Evolutionary conservation across 2,888 invertebrate genomes (phyloP).

Genomic region (Parnassius glacialis): DNA sequence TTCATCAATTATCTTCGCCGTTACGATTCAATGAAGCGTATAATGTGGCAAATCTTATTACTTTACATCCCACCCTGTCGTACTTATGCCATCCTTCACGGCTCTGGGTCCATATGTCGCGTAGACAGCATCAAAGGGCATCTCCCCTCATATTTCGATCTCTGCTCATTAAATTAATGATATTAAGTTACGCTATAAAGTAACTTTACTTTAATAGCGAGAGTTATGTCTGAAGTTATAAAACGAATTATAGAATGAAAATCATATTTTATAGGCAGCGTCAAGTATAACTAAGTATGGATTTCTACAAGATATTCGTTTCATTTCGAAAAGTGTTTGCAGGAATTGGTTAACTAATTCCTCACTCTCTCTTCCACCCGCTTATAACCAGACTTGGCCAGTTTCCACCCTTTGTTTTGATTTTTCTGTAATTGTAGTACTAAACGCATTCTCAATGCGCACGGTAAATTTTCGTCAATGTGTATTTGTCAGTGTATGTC

Average conservation of each 20-base stretch:
- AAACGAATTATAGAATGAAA: background rate
- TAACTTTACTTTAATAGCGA: conserved; percentile 14
- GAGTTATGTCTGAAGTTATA: background rate
- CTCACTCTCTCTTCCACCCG: no score
- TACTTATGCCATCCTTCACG: conserved; percentile 4
- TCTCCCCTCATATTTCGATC: conserved; percentile 6
- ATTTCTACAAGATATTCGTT: no score
- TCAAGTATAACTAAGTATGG: no score
- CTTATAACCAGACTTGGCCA: no score
- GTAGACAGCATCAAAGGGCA: conserved; percentile 19
- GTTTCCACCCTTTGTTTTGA: no score
- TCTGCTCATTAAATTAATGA: conserved; percentile 18
- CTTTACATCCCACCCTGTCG: background rate
- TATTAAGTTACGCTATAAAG: conserved; percentile 15
- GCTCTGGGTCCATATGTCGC: conserved; percentile 18
- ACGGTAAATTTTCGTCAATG: no score
- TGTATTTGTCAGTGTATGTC: no score
- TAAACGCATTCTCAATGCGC: no score
- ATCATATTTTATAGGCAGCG: background rate
- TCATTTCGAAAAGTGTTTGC: no score
- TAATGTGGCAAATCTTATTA: background rate
- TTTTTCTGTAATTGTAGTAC: no score
- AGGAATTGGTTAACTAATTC: no score
- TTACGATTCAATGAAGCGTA: background rate
- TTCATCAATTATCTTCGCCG: background rate